phyloP scores from a whole-genome alignment of 2,797 vertebrate genomes.

The Eulemur mongoz region DNA sequence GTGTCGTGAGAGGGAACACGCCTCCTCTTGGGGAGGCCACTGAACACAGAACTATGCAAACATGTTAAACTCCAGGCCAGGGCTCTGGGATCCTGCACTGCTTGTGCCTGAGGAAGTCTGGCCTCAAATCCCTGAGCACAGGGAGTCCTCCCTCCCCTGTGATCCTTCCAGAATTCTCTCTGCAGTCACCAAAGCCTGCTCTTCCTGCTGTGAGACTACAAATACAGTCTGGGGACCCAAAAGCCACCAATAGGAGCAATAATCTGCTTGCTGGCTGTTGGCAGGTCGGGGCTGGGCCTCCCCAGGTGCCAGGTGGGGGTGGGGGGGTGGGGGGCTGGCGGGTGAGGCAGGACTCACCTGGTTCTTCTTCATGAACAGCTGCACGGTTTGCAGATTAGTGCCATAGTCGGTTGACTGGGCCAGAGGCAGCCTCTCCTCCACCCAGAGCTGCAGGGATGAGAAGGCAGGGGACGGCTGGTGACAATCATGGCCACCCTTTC shows the following conservation, averaged over 20 bases:
- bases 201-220: neutral
- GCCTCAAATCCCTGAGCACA: neutral
- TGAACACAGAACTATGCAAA: neutral
- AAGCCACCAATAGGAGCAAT: neutral
- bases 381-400: conserved; percentile 93
- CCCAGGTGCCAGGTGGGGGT: neutral
- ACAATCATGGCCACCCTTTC: neutral
- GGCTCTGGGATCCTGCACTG: neutral
- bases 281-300: neutral
- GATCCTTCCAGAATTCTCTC: neutral
- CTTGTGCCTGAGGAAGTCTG: neutral
- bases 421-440: conserved; percentile 94
- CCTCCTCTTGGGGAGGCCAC: neutral
- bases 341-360: conserved; percentile 86
- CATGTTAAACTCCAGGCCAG: neutral
- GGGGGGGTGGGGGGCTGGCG: too few species aligned
- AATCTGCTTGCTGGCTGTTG: neutral
- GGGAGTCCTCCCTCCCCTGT: neutral
- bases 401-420: conserved; percentile 92
- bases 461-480: neutral
- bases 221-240: neutral
- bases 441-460: conserved; percentile 91
- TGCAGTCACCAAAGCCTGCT: neutral
- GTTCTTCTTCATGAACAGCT: conserved; percentile 95
- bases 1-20: neutral